Evolutionary conservation across 2,888 invertebrate species (phyloP), one percentile per base, ranked within the genome.

Genomic region (Fragum fragum): DNA sequence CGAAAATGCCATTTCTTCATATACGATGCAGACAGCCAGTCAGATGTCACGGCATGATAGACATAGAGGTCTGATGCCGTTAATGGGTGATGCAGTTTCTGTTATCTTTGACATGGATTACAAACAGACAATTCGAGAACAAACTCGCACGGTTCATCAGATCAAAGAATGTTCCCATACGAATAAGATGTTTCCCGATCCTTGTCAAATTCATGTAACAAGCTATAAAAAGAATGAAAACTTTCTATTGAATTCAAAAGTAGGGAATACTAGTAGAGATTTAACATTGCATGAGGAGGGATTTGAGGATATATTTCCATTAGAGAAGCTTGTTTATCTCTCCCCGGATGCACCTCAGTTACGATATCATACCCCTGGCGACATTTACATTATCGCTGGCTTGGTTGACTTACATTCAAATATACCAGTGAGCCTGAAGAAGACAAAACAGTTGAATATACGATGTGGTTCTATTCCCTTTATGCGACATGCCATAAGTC

Each of bases 31-130:
- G 5, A 2, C 1, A 16, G 1, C 1, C n/a, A 16, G n/a, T 21
- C 63, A 63, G n/a, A 1, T n/a, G 9, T 0, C 3, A 26, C 1
- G 63, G n/a, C 18, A 21, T 18, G 16, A 16, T 16, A 63, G 18
- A 36, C 36, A 63, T 32, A 63, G n/a, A 63, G 63, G 6, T n/a
- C 7, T 21, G 14, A 63, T 29, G 36, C 18, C 18, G 9, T 29
- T 3, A 16, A 36, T 29, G 36, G 18, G 18, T 63, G 16, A 32
- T n/a, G 18, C 63, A 36, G 7, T 36, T 32, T 36, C 63, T n/a
- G 23, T 63, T 63, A 32, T 63, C 3, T 32, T 63, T 63, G 63
- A 63, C 36, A 9, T 63, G 36, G 63, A 63, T 32, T 63, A 36
- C 36, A 16, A 29, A 32, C 18, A 32, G 16, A 32, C 32, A 16